A percentile compares a stretch with the other conserved stretches of the same genome.
phyloP scores from a whole-genome alignment of 2,113 vertebrate species.

The Silurus asotus region DNA sequence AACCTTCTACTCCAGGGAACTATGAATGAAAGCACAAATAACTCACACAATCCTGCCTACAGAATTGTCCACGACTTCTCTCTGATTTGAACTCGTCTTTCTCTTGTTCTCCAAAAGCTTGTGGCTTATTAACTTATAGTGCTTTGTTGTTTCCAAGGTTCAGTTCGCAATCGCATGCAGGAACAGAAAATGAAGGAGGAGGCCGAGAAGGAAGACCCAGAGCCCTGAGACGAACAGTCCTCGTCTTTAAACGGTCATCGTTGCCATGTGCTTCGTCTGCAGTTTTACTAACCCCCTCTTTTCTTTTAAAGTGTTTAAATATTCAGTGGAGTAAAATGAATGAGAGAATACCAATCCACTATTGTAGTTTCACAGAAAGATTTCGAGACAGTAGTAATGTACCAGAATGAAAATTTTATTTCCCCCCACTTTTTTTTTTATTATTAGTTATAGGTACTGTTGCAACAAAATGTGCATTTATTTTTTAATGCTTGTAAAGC shows the following conservation, averaged over 20 bases:
- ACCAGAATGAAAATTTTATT: too few species aligned
- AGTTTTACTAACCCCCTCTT: not conserved
- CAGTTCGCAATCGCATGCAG: constrained; percentile 91
- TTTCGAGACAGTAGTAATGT: too few species aligned
- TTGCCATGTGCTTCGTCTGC: not conserved
- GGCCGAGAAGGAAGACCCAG: constrained; percentile 71
- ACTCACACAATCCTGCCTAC: not conserved
- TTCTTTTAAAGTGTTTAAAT: constrained; percentile 3
- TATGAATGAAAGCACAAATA: not conserved
- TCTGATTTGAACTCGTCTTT: not conserved
- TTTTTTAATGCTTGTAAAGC: not conserved
- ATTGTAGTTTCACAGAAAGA: not conserved
- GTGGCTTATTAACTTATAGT: not conserved
- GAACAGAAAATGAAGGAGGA: constrained; percentile 93
- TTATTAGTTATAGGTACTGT: not conserved
- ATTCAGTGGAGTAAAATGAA: not conserved
- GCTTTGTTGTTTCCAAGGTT: constrained; percentile 64
- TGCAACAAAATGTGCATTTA: not conserved
- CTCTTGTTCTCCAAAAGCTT: not conserved
- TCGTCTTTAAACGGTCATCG: not conserved
- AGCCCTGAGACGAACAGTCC: not conserved
- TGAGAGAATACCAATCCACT: not conserved
- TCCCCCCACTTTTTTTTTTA: not conserved
- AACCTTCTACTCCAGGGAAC: not conserved
- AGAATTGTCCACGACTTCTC: not conserved